These are phyloP conservation scores for Papilio protenor DNA, from an alignment of 2,888 invertebrate species.

Conservation along the genomic window DNA sequence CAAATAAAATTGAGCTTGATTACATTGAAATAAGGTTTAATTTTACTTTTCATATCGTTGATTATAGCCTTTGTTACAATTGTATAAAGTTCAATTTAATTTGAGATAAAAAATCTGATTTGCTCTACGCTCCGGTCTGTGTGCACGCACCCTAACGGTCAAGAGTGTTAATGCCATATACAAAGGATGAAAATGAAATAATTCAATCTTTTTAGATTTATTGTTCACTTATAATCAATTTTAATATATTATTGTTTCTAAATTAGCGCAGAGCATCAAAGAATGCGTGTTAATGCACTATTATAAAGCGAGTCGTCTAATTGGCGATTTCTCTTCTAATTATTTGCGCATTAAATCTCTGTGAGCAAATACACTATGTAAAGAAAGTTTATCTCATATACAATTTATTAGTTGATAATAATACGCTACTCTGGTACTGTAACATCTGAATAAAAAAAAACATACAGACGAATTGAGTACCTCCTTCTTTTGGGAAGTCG, in stretches of 20 bases:
- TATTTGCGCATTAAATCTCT: slow-evolving; percentile 48
- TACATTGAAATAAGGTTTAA: too few species aligned
- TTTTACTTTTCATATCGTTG: too few species aligned
- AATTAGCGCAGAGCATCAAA: slow-evolving; percentile 11
- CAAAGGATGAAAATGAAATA: too few species aligned
- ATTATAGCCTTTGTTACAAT: too few species aligned
- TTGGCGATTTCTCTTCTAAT: slow-evolving; percentile 58
- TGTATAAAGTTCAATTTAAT: too few species aligned
- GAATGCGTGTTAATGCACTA: slow-evolving; percentile 48
- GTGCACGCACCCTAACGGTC: too few species aligned
- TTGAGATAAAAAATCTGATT: too few species aligned
- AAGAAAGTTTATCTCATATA: slow-evolving; percentile 25
- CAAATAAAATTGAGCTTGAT: too few species aligned
- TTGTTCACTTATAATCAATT: not conserved
- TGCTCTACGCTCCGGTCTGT: too few species aligned
- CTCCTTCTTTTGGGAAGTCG: too few species aligned
- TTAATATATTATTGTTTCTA: not conserved
- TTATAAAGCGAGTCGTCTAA: slow-evolving; percentile 49
- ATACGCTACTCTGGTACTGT: not conserved
- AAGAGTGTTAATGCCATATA: too few species aligned
- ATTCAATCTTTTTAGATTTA: not conserved
- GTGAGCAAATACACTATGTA: slow-evolving; percentile 49
- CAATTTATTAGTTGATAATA: not conserved
- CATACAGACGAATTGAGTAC: too few species aligned
- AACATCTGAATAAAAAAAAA: not conserved